Conservation (phyloP, 2,113 vertebrate genomes). For the Ictalurus punctatus region DNA sequence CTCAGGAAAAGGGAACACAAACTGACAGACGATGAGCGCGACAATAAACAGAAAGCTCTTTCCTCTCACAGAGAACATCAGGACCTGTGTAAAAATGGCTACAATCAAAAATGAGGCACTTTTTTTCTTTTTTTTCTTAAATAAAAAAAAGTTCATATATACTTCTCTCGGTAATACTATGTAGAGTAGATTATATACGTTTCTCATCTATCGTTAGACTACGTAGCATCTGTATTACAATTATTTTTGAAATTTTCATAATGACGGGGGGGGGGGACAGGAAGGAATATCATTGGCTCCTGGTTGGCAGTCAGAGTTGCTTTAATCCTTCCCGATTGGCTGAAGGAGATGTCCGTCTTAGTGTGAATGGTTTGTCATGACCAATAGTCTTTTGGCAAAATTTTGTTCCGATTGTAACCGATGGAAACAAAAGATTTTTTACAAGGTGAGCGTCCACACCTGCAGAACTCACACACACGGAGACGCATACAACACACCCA, state of each 20-base stretch:
- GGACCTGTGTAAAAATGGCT: constrained; percentile 78
- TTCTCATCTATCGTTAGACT: constrained; percentile 67
- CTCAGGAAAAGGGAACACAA: constrained; percentile 57
- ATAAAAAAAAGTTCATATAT: constrained; percentile 71
- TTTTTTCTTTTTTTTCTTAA: constrained; percentile 46
- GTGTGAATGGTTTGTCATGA: constrained; percentile 38
- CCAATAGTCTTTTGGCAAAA: constrained; percentile 67
- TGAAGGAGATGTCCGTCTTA: constrained; percentile 42
- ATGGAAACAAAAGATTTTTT: constrained; percentile 56
- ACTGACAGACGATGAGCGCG: constrained; percentile 5
- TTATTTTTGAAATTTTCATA: constrained; percentile 57
- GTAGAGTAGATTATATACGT: constrained; percentile 72
- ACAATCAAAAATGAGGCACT: constrained; percentile 83
- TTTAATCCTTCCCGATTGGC: constrained; percentile 51
- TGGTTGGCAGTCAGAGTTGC: constrained; percentile 56
- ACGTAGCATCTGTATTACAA: constrained; percentile 71
- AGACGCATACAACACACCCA: neutral
- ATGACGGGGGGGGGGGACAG: constrained; percentile 42
- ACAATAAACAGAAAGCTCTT: constrained; percentile 43
- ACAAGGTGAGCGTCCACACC: constrained; percentile 33
- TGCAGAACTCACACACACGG: constrained; percentile 13
- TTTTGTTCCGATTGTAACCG: constrained; percentile 67
- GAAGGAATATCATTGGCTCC: constrained; percentile 59
- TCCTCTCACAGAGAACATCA: constrained; percentile 64
- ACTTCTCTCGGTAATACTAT: constrained; percentile 71